Conservation (phyloP, 2,113 vertebrate genomes). For the Scytalopus superciliaris region DNA sequence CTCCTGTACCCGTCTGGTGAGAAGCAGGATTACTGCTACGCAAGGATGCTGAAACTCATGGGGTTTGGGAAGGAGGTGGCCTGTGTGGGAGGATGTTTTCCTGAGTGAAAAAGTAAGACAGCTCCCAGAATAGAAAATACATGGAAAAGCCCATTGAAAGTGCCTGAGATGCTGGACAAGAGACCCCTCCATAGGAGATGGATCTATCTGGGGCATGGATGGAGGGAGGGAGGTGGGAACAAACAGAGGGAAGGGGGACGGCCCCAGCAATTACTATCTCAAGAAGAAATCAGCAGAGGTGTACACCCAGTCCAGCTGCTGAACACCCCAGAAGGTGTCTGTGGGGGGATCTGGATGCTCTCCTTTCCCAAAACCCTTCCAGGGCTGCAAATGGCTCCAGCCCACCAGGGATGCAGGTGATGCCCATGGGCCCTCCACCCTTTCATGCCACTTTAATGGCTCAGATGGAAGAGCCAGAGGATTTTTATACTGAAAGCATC, state of each 20-base stretch:
- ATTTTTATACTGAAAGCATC: neutral
- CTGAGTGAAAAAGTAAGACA: neutral
- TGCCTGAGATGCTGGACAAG: neutral
- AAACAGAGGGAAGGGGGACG: neutral
- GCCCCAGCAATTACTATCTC: fast-evolving
- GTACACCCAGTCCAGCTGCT: neutral
- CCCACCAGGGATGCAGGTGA: neutral
- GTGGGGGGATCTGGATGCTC: fast-evolving
- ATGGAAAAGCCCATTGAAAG: neutral
- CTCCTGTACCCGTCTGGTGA: fast-evolving
- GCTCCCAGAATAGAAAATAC: neutral
- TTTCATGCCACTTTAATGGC: neutral
- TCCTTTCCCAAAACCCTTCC: neutral
- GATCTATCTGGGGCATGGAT: neutral
- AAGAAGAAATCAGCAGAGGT: neutral
- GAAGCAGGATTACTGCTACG: neutral
- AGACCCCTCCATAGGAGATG: neutral
- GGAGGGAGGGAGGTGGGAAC: neutral
- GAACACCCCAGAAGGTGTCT: neutral
- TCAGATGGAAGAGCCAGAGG: neutral
- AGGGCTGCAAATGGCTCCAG: neutral
- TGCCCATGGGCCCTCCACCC: fast-evolving
- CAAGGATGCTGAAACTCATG: neutral
- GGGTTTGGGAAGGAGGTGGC: neutral
- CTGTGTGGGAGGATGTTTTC: neutral